Evolutionary conservation across 2,797 vertebrate species (phyloP).

Genomic region (Phoebastria nigripes): DNA sequence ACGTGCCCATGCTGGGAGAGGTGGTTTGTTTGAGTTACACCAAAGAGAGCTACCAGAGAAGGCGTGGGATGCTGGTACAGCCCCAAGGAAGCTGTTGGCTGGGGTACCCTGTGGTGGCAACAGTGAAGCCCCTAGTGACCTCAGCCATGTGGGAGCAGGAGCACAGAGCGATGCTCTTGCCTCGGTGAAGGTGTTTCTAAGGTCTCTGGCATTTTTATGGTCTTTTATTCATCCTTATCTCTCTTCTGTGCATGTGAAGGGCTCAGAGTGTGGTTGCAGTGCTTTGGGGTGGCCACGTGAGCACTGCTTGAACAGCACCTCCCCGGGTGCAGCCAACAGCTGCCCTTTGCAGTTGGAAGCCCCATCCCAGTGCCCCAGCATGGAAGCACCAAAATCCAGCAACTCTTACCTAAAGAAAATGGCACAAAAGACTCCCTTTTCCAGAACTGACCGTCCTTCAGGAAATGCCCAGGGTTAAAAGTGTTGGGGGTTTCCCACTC

Average conservation of each 20-base stretch:
- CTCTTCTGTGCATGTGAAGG: not conserved
- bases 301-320: not conserved
- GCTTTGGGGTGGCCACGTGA: not conserved
- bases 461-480: conserved; percentile 86
- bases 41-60: not conserved
- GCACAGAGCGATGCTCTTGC: fast-evolving
- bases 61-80: not conserved
- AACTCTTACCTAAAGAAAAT: conserved; percentile 83
- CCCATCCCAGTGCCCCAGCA: not conserved
- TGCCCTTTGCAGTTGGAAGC: not conserved
- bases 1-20: not conserved
- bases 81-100: not conserved
- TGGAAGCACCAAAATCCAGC: fast-evolving
- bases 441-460: conserved; percentile 81
- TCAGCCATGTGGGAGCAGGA: not conserved
- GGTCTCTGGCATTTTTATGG: not conserved
- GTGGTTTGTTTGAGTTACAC: not conserved
- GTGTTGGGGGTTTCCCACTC: conserved; percentile 83
- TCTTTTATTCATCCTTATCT: not conserved
- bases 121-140: not conserved
- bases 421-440: conserved; percentile 81
- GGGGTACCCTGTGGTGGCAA: no score
- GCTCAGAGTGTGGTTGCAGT: fast-evolving
- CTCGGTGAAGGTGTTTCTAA: not conserved
- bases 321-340: not conserved